Evolutionary conservation across 2,113 vertebrate genomes (phyloP).

Genomic region (Peucedramus taeniatus): DNA sequence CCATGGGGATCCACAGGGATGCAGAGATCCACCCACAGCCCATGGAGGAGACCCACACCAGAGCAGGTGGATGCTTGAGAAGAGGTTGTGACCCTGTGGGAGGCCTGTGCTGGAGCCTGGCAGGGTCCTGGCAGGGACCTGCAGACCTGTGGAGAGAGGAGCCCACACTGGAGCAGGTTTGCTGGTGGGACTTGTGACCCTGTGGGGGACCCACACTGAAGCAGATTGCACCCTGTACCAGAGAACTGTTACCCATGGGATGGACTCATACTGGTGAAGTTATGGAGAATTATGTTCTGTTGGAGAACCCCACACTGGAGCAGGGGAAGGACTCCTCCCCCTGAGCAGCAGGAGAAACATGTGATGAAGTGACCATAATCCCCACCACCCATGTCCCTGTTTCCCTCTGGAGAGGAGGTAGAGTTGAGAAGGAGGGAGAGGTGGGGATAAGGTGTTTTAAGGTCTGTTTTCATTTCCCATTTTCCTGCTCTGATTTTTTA

Average conservation of each 20-base stretch:
- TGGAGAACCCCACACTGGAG: background rate
- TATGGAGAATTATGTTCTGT: background rate
- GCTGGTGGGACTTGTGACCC: background rate
- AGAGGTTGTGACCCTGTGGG: background rate
- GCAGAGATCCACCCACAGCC: background rate
- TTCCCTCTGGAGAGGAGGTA: background rate
- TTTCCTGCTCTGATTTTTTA: background rate
- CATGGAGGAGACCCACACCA: background rate
- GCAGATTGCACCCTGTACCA: accelerated
- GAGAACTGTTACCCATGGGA: background rate
- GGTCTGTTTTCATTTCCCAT: background rate
- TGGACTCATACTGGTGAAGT: background rate
- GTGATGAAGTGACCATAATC: background rate
- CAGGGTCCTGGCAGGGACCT: background rate
- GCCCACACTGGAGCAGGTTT: background rate
- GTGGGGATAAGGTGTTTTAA: background rate
- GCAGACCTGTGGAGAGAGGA: background rate
- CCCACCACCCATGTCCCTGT: accelerated
- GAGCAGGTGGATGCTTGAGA: background rate
- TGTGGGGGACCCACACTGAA: accelerated
- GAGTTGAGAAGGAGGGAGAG: background rate
- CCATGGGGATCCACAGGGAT: background rate
- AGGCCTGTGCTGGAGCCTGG: background rate
- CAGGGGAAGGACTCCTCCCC: background rate
- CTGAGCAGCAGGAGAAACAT: background rate